Conservation (phyloP, 2,888 invertebrate genomes). For the Megaustenia siamemsis region DNA sequence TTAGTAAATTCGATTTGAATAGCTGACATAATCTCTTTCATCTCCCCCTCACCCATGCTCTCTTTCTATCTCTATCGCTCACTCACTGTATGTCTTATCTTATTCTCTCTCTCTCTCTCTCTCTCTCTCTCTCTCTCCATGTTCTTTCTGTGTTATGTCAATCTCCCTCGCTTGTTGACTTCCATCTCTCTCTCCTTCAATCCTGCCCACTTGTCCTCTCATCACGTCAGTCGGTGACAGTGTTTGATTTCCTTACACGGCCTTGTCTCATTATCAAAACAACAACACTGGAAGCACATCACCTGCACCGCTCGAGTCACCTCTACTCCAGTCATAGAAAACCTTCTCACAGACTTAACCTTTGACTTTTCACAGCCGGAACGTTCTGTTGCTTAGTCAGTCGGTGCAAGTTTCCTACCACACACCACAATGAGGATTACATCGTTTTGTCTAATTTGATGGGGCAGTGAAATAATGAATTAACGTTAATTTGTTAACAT, state of each 20-base stretch:
- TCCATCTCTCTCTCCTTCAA: background rate
- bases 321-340: background rate
- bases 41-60: too few species aligned
- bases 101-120: too few species aligned
- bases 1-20: too few species aligned
- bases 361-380: background rate
- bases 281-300: background rate
- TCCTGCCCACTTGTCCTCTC: background rate
- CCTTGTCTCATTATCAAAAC: background rate
- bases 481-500: too few species aligned
- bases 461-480: too few species aligned
- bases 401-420: too few species aligned
- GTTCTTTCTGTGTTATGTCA: background rate
- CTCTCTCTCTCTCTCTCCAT: constrained; percentile 18
- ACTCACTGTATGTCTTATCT: too few species aligned
- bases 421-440: too few species aligned
- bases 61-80: too few species aligned
- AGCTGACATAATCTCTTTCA: too few species aligned
- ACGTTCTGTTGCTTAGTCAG: background rate
- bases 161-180: constrained; percentile 2
- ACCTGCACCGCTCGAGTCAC: background rate
- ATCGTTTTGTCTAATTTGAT: too few species aligned
- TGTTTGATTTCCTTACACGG: background rate
- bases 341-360: background rate
- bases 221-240: background rate